Conservation (phyloP, 2,797 vertebrate species). For the Dryobates pubescens region DNA sequence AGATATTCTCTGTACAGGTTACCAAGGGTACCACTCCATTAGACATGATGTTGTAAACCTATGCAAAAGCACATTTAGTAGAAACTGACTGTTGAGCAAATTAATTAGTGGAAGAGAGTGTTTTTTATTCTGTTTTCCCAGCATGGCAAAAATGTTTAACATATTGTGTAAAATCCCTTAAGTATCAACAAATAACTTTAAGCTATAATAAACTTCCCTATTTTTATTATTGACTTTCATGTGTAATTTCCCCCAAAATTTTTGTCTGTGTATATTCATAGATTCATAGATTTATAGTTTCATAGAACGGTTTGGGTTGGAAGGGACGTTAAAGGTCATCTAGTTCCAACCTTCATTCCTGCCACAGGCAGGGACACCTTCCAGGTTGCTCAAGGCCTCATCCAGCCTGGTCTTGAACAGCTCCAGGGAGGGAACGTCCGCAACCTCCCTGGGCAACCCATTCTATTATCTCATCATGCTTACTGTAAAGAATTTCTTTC, state of each 20-base stretch:
- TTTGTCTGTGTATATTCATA: neutral
- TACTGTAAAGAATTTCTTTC: too few species aligned
- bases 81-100: constrained; percentile 59
- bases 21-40: constrained; percentile 39
- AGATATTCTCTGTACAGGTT: neutral
- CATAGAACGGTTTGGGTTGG: too few species aligned
- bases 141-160: constrained; percentile 55
- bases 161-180: constrained; percentile 51
- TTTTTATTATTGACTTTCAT: constrained; percentile 8
- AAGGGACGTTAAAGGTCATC: too few species aligned
- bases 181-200: constrained; percentile 26
- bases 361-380: too few species aligned
- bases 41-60: constrained; percentile 33
- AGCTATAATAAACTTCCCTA: neutral
- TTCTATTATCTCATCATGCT: too few species aligned
- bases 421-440: too few species aligned
- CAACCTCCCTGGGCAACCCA: too few species aligned
- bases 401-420: too few species aligned
- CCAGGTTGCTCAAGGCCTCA: too few species aligned
- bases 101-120: constrained; percentile 69
- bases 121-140: constrained; percentile 68
- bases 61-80: constrained; percentile 57
- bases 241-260: neutral
- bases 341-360: too few species aligned
- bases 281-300: neutral